Evolutionary conservation across 2,888 invertebrate species (phyloP), one percentile per base, ranked within the genome.

Genomic region (Nipponacmea schrenckii): DNA sequence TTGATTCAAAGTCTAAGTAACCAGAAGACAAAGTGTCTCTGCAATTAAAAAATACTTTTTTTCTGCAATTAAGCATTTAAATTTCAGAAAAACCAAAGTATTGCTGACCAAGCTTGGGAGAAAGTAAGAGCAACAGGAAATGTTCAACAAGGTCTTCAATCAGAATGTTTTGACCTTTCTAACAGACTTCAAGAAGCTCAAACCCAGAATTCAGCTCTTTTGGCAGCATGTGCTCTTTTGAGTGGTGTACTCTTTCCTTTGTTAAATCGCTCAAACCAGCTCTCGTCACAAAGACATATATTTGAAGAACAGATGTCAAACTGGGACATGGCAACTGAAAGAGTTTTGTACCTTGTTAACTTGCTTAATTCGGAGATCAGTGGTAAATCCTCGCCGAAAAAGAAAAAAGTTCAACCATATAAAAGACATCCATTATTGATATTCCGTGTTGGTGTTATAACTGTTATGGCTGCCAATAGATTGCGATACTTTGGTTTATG

Each of bases 51-150:
- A n/a, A n/a, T n/a, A n/a, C n/a, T n/a, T n/a, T n/a, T n/a, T n/a
- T n/a, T n/a, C n/a, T n/a, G n/a, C n/a, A n/a, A n/a, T n/a, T n/a
- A n/a, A n/a, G n/a, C n/a, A 39, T 7, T 39, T 39, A 39, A 5
- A 39, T 73, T 78, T 15, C 77, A 88, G 88, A 86, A 85, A 76
- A 86, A 84, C 64, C 86, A 87, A 71, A 80, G 82, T 24, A 78
- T 86, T 70, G 86, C 87, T 20, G 87, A 87, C 70, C 85, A 88
- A 70, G 86, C 86, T 0, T 86, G 86, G 86, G 86, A 87, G 77
- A 86, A 86, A 76, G 81, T 87, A 24, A 76, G 84, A 20, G 78
- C 80, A 45, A 83, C 87, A 5, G 85, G 84, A 15, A 79, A 76
- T 44, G 79, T 86, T 8, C 85, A 87, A 70, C 85, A 85, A 62